Evolutionary conservation across 2,113 vertebrate genomes (phyloP).

Genomic region (Prionailurus bengalensis): DNA sequence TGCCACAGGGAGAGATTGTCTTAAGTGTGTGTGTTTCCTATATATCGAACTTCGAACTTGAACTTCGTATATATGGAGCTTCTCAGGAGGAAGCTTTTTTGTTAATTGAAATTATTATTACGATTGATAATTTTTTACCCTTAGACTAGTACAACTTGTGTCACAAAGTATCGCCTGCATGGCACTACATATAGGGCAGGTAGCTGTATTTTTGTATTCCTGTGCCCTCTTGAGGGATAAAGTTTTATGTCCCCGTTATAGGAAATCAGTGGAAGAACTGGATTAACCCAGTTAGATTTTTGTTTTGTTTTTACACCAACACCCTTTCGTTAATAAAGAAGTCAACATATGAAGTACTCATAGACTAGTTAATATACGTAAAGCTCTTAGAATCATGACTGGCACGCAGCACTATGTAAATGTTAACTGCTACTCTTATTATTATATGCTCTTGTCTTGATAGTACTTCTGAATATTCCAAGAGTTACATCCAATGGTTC

Average conservation of each 20-base stretch:
- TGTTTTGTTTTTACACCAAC: not conserved
- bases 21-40: not conserved
- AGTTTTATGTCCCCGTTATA: not conserved
- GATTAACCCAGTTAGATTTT: not conserved
- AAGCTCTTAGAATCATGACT: not conserved
- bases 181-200: not conserved
- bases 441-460: not conserved
- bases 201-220: not conserved
- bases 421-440: not conserved
- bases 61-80: not conserved
- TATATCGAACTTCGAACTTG: not conserved
- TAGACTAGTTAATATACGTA: not conserved
- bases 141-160: not conserved
- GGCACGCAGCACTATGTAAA: not conserved
- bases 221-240: not conserved
- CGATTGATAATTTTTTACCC: not conserved
- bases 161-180: not conserved
- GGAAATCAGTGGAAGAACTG: not conserved
- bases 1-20: constrained; percentile 1
- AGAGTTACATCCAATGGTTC: not conserved
- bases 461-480: not conserved
- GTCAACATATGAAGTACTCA: not conserved
- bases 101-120: not conserved
- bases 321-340: not conserved
- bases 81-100: not conserved